phyloP scores from a whole-genome alignment of 2,888 invertebrate genomes.

The Ypsolopha scabrella region DNA sequence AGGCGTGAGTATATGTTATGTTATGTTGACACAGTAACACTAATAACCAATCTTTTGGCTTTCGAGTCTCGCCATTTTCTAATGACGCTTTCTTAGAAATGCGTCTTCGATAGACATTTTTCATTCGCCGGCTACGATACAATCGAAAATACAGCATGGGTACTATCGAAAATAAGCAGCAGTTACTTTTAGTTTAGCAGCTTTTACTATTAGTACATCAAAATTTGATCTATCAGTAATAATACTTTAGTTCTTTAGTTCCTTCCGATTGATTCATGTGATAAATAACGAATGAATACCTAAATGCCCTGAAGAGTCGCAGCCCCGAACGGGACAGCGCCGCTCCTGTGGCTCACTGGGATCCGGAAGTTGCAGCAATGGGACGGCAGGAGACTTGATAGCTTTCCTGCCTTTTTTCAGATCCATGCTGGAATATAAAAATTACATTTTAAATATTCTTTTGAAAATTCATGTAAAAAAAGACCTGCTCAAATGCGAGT shows the following conservation, averaged over 20 bases:
- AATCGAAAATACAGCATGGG: background rate
- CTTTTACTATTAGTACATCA: background rate
- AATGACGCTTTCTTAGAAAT: too few species aligned
- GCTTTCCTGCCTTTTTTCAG: slow-evolving; percentile 6
- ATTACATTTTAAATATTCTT: too few species aligned
- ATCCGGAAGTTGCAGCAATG: slow-evolving; percentile 13
- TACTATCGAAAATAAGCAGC: background rate
- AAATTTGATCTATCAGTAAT: too few species aligned
- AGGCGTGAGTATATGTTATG: too few species aligned
- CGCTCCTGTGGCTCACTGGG: slow-evolving; percentile 66
- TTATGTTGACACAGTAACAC: too few species aligned
- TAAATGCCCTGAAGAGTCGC: slow-evolving; percentile 90
- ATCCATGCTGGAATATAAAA: background rate
- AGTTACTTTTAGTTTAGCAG: background rate
- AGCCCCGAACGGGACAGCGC: slow-evolving; percentile 88
- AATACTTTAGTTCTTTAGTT: too few species aligned
- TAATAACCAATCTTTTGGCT: too few species aligned
- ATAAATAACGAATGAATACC: slow-evolving; percentile 32
- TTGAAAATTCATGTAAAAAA: too few species aligned
- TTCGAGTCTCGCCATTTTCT: too few species aligned
- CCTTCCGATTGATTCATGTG: background rate
- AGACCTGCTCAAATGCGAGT: too few species aligned
- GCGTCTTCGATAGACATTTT: too few species aligned
- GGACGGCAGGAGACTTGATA: slow-evolving; percentile 23
- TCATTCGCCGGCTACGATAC: too few species aligned